phyloP scores from a whole-genome alignment of 2,888 invertebrate genomes.

The Pammene fasciana region DNA sequence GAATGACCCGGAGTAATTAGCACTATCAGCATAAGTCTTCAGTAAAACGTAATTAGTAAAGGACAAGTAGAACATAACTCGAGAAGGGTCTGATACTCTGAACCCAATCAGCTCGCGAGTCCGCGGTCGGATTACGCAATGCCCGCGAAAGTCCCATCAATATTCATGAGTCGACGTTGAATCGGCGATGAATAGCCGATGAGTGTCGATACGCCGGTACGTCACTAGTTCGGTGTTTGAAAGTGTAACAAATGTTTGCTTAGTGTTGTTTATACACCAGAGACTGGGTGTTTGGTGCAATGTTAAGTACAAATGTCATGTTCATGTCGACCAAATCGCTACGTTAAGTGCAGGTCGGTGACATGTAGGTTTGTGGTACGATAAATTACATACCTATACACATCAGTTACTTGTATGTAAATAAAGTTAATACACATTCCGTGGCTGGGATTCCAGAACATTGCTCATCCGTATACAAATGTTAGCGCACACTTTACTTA shows the following conservation, averaged over 20 bases:
- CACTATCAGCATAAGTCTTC: no score
- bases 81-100: conserved; percentile 16
- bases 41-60: conserved; percentile 8
- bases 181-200: conserved; percentile 71
- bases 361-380: no score
- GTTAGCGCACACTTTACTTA: no score
- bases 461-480: no score
- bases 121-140: conserved; percentile 67
- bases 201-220: conserved; percentile 51
- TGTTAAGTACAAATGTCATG: not conserved
- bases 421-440: no score
- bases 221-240: conserved; percentile 37
- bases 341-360: no score
- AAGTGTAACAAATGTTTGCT: conserved; percentile 18
- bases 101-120: conserved; percentile 60
- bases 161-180: conserved; percentile 68
- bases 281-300: not conserved
- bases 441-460: no score
- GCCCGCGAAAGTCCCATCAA: conserved; percentile 69
- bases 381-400: no score
- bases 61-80: conserved; percentile 12
- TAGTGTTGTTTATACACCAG: not conserved
- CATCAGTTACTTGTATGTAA: no score
- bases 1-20: no score
- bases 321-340: no score